Base-by-base conservation (phyloP, 1,140 invertebrate species). In the Nymphalis io region DNA sequence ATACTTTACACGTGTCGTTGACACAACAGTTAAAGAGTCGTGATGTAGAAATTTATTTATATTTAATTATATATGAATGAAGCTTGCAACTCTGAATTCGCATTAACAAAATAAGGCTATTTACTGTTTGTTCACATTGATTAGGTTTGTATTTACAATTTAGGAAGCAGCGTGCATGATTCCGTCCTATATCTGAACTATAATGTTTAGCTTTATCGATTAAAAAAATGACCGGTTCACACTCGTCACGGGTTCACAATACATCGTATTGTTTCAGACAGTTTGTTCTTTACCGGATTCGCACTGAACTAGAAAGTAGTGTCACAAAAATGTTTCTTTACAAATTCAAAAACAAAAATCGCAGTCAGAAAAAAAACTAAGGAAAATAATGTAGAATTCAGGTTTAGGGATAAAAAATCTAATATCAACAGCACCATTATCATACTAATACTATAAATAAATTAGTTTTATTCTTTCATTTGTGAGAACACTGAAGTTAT, bases 131-230 rank as follows among this genome's bases (percentile, higher is more conserved):
- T 39, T 20, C 15, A 65, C 40, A 51, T 70, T 70, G 76, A 81
- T 81, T 80, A 81, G 71, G 73, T 83, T 78, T 51, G 16, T 51
- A 79, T 81, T 81, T 80, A 84, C 79, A 72, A 81, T 84, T 88
- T 79, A 71, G 48, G 70, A 74, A 72, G 73, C 76, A 70, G 70
- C 75, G 81, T 84, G 85, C 85, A 84, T 82, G 76, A 72, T 88
- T 90, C 88, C 88, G 87, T 70, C 68, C 83, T 82, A 86, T 87
- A 88, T 88, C 84, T 81, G 83, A 72, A 69, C 81, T 75, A 87
- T 88, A 89, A 87, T 88, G 87, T 84, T 81, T 79, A 76, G 75
- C 72, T 69, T 73, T 79, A 81, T 82, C 79, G 78, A 79, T 85
- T 82, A 88, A 84, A 88, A 90, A 90, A 90, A 84, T 88, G 76